Evolutionary conservation across 2,888 invertebrate species (phyloP).

Genomic region (Sarcophaga rosellei): DNA sequence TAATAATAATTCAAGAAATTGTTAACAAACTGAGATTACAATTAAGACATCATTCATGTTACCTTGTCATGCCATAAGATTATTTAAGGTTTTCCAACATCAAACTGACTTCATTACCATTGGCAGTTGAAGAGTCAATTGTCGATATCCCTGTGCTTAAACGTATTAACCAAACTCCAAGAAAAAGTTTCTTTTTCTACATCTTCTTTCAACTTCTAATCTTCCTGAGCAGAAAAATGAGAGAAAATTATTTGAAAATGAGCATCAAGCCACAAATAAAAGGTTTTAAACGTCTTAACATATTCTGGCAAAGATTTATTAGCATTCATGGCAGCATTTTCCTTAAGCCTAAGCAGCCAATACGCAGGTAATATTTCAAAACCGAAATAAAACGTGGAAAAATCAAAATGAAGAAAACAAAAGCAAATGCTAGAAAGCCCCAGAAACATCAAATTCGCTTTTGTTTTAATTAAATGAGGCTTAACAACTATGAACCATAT

Average conservation of each 20-base stretch:
- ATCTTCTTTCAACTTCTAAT: conserved; percentile 6
- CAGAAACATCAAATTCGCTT: conserved; percentile 70
- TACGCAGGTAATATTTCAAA: conserved; percentile 75
- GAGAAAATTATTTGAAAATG: not conserved
- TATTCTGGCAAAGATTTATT: conserved; percentile 74
- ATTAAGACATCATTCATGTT: conserved; percentile 45
- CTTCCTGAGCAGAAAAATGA: not conserved
- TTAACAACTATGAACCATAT: conserved; percentile 68
- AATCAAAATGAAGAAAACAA: conserved; percentile 7
- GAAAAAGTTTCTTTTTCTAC: conserved; percentile 24
- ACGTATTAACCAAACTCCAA: conserved; percentile 44
- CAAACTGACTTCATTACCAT: conserved; percentile 20
- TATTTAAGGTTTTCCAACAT: conserved; percentile 9
- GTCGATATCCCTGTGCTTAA: conserved; percentile 33
- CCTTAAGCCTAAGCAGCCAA: conserved; percentile 71
- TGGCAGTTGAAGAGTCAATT: conserved; percentile 41
- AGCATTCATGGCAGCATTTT: conserved; percentile 76
- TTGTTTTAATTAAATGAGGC: conserved; percentile 80
- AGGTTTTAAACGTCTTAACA: conserved; percentile 32
- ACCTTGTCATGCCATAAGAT: conserved; percentile 22
- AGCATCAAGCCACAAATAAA: not conserved
- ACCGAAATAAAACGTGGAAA: not conserved
- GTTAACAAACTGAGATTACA: conserved; percentile 24
- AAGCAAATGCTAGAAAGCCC: not conserved
- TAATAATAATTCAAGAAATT: too few species aligned